Percentiles rank a stretch among this genome's conserved stretches.
phyloP scores from a whole-genome alignment of 2,888 invertebrate genomes.

The Noctuana brunneofusca region DNA sequence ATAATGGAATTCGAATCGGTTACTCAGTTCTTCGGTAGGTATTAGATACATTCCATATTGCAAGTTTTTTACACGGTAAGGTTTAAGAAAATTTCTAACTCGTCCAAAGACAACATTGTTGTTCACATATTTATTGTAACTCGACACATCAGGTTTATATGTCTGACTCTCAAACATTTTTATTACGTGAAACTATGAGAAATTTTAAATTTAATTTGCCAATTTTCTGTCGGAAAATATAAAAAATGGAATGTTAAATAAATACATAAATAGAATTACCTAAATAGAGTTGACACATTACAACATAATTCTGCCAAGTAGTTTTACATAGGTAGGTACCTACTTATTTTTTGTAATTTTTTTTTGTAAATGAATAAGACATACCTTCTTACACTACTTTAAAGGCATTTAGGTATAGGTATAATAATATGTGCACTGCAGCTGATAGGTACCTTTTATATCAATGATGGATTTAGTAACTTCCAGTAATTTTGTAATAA shows the following conservation, averaged over 20 bases:
- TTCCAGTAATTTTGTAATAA: constrained; percentile 36
- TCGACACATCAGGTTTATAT: neutral
- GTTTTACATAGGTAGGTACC: neutral
- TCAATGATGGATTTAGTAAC: neutral
- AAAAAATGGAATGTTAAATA: no score
- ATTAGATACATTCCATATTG: constrained; percentile 1
- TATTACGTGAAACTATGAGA: constrained; percentile 16
- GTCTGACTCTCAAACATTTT: constrained; percentile 1
- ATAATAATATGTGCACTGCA: no score
- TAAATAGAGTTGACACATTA: constrained; percentile 2
- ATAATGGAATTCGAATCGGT: constrained; percentile 27
- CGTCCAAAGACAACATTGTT: neutral
- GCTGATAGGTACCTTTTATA: no score
- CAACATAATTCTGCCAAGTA: neutral
- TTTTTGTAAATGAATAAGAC: no score
- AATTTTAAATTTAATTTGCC: neutral
- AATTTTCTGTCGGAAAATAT: no score
- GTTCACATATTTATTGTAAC: neutral
- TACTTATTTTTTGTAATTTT: neutral
- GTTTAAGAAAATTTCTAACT: neutral
- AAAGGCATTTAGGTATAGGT: no score
- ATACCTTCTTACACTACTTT: no score
- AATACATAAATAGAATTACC: no score
- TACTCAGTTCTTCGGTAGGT: constrained; percentile 10
- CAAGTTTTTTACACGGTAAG: neutral